phyloP scores from a whole-genome alignment of 2,113 vertebrate genomes.

The Dicaeum eximium region DNA sequence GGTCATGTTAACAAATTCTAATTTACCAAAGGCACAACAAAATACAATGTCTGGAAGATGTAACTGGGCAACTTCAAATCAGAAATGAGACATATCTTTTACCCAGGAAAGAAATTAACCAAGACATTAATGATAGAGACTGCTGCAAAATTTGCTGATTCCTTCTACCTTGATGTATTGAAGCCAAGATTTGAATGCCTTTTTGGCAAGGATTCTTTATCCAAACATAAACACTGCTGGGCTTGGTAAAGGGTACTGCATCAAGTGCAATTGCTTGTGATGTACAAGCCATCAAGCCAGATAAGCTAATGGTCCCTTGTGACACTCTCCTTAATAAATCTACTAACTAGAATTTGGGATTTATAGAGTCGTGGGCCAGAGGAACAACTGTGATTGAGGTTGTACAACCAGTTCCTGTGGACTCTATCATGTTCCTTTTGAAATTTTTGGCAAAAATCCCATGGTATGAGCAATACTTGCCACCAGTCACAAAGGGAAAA shows the following conservation, averaged over 20 bases:
- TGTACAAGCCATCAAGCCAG: background rate
- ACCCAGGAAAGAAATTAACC: background rate
- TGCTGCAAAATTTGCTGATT: background rate
- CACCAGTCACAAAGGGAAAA: background rate
- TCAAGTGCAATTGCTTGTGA: slow-evolving; percentile 14
- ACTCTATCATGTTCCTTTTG: background rate
- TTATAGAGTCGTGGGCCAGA: background rate
- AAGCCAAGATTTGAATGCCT: slow-evolving; percentile 5
- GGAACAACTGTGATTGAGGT: background rate
- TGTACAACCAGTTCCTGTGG: background rate
- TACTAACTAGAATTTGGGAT: slow-evolving; percentile 5
- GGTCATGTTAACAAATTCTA: background rate
- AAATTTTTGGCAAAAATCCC: background rate
- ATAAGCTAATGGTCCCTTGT: background rate
- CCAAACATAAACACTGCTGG: background rate
- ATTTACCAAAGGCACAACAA: background rate
- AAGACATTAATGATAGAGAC: background rate
- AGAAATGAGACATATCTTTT: background rate
- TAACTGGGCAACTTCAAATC: background rate
- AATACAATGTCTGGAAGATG: background rate
- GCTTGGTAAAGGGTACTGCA: background rate
- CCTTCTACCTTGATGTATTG: background rate
- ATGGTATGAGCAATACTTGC: background rate
- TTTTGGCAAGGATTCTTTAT: slow-evolving; percentile 9
- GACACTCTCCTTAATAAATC: slow-evolving; percentile 10